phyloP scores from a whole-genome alignment of 1,140 invertebrate genomes.

The Gonioctena quinquepunctata region DNA sequence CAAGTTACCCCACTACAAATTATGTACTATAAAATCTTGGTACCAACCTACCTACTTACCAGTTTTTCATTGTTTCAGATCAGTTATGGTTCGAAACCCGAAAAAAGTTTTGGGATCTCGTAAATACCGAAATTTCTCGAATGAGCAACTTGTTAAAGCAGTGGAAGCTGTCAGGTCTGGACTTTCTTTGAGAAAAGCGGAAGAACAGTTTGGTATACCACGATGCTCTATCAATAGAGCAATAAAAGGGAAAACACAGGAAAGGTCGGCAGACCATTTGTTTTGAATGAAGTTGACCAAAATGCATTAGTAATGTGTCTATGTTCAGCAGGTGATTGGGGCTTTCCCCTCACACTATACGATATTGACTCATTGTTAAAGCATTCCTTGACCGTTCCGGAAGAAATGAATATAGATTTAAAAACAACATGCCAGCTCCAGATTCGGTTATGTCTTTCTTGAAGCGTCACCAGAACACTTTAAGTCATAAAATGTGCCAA shows the following conservation, averaged over 20 bases:
- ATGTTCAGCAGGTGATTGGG: slow-evolving; percentile 2
- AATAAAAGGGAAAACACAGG: background rate
- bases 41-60: background rate
- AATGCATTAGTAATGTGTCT: background rate
- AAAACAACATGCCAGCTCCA: slow-evolving; percentile 8
- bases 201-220: background rate
- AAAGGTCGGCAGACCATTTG: background rate
- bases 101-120: background rate
- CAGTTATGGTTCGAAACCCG: background rate
- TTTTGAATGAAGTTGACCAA: background rate
- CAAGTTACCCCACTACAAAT: background rate
- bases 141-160: background rate
- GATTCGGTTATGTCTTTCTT: slow-evolving; percentile 10
- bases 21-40: background rate
- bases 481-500: background rate
- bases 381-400: background rate
- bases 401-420: slow-evolving; percentile 9
- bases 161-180: background rate
- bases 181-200: background rate
- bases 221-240: background rate
- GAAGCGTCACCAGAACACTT: slow-evolving; percentile 11
- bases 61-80: background rate
- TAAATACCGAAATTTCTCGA: background rate
- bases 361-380: background rate
- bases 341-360: background rate